phyloP scores from a whole-genome alignment of 2,113 vertebrate species.

The Gymnorhina tibicen region DNA sequence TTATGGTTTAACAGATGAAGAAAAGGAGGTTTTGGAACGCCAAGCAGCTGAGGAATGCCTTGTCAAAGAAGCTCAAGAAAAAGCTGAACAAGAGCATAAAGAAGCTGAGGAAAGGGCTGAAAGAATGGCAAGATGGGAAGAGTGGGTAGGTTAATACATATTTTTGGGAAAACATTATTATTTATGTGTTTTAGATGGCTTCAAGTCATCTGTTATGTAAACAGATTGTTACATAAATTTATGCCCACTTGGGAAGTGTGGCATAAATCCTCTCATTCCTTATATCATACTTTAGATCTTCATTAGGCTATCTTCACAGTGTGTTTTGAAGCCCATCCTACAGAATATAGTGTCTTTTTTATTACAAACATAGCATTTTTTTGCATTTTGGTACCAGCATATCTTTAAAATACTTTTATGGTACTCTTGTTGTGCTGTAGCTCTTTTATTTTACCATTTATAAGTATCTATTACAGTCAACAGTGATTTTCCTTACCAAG shows the following conservation, averaged over 20 bases:
- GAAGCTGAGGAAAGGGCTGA: slow-evolving; percentile 76
- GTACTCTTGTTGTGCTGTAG: not conserved
- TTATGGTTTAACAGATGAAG: slow-evolving; percentile 78
- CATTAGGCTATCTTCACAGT: not conserved
- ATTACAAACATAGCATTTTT: not conserved
- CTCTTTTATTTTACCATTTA: not conserved
- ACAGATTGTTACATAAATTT: not conserved
- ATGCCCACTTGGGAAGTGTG: not conserved
- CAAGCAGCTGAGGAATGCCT: slow-evolving; percentile 69
- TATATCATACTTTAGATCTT: not conserved
- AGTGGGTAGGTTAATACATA: slow-evolving; percentile 79
- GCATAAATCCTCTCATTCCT: not conserved
- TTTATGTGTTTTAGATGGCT: not conserved
- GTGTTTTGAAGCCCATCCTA: not conserved
- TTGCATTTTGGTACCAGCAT: not conserved
- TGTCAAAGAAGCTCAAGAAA: slow-evolving; percentile 62
- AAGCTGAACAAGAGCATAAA: slow-evolving; percentile 57
- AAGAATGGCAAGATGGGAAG: slow-evolving; percentile 77
- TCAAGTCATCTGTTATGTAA: not conserved
- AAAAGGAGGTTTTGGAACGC: slow-evolving; percentile 72
- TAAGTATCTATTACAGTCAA: not conserved
- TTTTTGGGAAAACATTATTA: not conserved
- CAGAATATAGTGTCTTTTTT: not conserved
- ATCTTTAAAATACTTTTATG: not conserved
- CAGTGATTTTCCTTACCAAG: not conserved